Base-by-base conservation (phyloP, 2,888 invertebrate species). In the Eupelmus urozonus region DNA sequence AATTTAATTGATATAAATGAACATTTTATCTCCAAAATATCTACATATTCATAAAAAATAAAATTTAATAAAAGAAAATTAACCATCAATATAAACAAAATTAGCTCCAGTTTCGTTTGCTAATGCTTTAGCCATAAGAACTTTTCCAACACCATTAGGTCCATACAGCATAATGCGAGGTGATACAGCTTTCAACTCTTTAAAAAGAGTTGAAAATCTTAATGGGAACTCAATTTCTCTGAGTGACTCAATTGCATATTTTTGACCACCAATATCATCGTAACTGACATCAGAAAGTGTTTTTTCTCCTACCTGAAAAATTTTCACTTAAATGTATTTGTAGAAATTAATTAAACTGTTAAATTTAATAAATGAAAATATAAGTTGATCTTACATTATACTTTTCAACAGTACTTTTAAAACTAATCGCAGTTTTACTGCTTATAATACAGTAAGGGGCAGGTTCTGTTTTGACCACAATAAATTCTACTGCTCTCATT, bases 401-500 rank as follows among this genome's bases (percentile, higher is more conserved):
- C 42, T 18, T 49, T 42, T 23, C 9, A 27, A 65, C 3, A 7
- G 9, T n/a, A 11, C n/a, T 9, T 7, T 18, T 1, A n/a, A n/a
- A 49, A 29, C n/a, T 16, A 11, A 65, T n/a, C 23, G 40, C n/a
- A 2, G 9, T 65, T 0, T 7, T 3, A 23, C n/a, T 27, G 2
- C 5, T n/a, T 7, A 25, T 9, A 18, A 65, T n/a, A 18, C 65
- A 23, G 7, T 49, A 65, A 34, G 34, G 9, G 3, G 3, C 9
- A 34, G 34, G 34, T 7, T 99, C 99, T 7, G 98, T 98, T 90
- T 98, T 97, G 45, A 99, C 97, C 62, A 99, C 98, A 92, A 99
- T 99, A 91, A 99, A 99, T 91, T 99, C 99, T 5, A 99, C 97
- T 1, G 98, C 98, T 83, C 99, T 92, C 99, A 99, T 98, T 27